These are phyloP conservation scores for Eueides isabella DNA, from an alignment of 1,140 invertebrate genomes.

Conservation along the genomic window DNA sequence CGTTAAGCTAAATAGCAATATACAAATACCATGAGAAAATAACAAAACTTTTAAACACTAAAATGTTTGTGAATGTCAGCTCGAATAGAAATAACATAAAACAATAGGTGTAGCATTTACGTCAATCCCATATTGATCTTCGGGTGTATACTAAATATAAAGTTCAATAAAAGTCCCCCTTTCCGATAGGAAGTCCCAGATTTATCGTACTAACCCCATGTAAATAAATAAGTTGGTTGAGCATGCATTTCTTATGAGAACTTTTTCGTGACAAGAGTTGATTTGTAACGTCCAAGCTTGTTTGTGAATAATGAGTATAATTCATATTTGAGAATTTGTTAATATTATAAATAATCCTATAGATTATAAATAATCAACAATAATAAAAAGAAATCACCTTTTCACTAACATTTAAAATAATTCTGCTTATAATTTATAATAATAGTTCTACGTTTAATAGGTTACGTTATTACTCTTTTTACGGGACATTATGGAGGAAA, in stretches of 20 bases:
- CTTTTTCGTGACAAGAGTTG: slow-evolving; percentile 54
- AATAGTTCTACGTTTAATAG: too few relatives aligned
- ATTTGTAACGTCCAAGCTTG: slow-evolving; percentile 46
- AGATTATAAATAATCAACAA: not conserved
- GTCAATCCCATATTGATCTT: slow-evolving; percentile 59
- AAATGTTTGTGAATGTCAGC: not conserved
- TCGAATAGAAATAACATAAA: not conserved
- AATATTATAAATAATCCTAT: not conserved
- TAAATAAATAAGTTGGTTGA: slow-evolving; percentile 78
- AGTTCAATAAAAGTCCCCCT: slow-evolving; percentile 61
- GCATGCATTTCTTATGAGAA: slow-evolving; percentile 79
- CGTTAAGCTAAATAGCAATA: not conserved
- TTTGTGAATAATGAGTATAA: not conserved
- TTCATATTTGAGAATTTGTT: not conserved
- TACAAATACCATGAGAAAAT: not conserved
- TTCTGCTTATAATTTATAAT: too few relatives aligned
- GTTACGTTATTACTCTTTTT: too few relatives aligned
- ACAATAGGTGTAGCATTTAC: slow-evolving; percentile 13
- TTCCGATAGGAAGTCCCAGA: slow-evolving; percentile 69
- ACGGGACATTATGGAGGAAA: too few relatives aligned
- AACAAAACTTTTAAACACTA: not conserved
- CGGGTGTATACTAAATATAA: slow-evolving; percentile 32
- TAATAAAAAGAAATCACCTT: not conserved
- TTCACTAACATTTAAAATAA: too few relatives aligned
- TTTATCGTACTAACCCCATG: slow-evolving; percentile 71